Evolutionary conservation across 2,113 vertebrate genomes (phyloP).

Genomic region (Stigmatopora nigra): DNA sequence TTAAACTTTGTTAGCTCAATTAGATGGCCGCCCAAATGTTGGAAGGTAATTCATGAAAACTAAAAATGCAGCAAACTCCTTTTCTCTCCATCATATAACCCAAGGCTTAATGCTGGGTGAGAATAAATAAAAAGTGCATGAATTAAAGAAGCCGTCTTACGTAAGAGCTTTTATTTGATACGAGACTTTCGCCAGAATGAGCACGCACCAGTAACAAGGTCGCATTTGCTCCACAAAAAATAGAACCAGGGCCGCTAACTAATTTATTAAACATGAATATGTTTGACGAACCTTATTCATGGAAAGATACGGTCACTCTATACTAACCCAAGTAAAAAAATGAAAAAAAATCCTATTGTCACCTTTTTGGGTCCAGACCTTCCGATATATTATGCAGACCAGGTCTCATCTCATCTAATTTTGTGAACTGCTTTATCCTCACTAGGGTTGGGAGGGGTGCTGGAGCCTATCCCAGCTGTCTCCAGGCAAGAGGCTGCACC

Average conservation of each 20-base stretch:
- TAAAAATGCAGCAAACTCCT: neutral
- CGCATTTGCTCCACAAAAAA: neutral
- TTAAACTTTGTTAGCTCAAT: neutral
- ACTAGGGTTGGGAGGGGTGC: too few species aligned
- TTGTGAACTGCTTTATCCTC: too few species aligned
- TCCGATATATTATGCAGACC: too few species aligned
- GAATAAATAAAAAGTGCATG: conserved; percentile 5
- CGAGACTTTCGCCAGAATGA: neutral
- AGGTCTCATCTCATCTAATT: too few species aligned
- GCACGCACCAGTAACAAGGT: neutral
- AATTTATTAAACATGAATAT: neutral
- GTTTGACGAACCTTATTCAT: neutral
- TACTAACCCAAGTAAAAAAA: neutral
- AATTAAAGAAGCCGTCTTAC: conserved; percentile 7
- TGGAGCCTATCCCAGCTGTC: too few species aligned
- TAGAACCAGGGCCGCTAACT: neutral
- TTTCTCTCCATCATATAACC: neutral
- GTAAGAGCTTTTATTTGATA: conserved; percentile 2
- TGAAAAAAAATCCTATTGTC: too few species aligned
- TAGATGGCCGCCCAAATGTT: neutral
- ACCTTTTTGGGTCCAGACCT: too few species aligned
- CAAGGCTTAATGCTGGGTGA: neutral
- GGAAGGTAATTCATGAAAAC: neutral
- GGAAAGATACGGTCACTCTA: neutral
- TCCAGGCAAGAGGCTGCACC: too few species aligned